Base-by-base conservation (phyloP, 2,888 invertebrate genomes). In the Lysandra bellargus region DNA sequence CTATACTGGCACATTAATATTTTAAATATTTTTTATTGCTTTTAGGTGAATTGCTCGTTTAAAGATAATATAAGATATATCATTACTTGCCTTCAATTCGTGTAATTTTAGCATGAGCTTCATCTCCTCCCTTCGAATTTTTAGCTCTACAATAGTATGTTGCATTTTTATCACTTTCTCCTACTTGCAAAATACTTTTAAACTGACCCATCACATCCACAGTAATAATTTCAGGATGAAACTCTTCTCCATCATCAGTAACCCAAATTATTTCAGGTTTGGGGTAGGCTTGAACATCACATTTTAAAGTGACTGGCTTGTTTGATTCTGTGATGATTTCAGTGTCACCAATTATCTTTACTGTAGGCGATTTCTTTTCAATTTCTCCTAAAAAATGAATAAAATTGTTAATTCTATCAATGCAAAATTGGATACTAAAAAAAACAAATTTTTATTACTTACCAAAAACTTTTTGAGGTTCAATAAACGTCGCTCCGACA, bases 201-300 rank as follows among this genome's bases (percentile, higher is more conserved):
- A 33, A 69, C 1, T 69, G 17, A 17, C 69, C 69, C 14, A 14
- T 33, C 33, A 84, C 0, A 86, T 57, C 72, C 40, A 37, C 33
- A 77, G 14, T 9, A 6, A 23, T 80, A 81, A 82, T 81, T 78
- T 64, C 49, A 30, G 82, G 49, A 37, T 72, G 4, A 49, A 57
- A 60, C 30, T 37, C 30, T 14, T 17, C 30, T 14, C 80, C 81
- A 23, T 60, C 64, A 30, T 83, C 83, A 79, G 88, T 86, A 17
- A 82, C 75, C 92, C 92, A 92, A 49, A 82, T 78, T 1, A 90
- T 84, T 4, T 83, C 79, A 3, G 92, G 90, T 79, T 85, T 84
- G 0, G 92, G 92, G 72, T 86, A 89, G 0, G 85, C 90, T 23
- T 83, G 84, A 1, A 90, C 85, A 82, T 85, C 87, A 80, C 92